Percentiles rank a stretch among this genome's conserved stretches.
These are phyloP conservation scores for Nemurella pictetii DNA, from an alignment of 2,888 invertebrate species.

Conservation along the genomic window DNA sequence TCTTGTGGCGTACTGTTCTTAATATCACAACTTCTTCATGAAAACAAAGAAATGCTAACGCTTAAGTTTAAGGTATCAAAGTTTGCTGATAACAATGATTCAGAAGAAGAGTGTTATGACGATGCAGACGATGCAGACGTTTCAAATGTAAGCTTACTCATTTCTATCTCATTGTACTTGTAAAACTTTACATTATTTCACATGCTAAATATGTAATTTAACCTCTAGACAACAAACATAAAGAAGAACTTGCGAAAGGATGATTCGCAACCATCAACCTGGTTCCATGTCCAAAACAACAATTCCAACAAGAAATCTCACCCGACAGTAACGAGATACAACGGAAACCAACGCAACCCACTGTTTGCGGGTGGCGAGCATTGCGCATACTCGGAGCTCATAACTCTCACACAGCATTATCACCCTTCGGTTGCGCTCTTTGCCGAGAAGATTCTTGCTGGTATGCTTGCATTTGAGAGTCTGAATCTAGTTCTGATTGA, in stretches of 20 bases:
- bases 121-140: conserved; percentile 36
- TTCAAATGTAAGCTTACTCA: conserved; percentile 36
- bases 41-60: conserved; percentile 42
- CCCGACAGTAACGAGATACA: conserved; percentile 55
- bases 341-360: conserved; percentile 80
- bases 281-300: conserved; percentile 8
- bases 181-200: too few relatives aligned
- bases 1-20: conserved; percentile 81
- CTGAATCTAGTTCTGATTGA: neutral
- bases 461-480: conserved; percentile 55
- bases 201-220: neutral
- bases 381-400: conserved; percentile 75
- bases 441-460: conserved; percentile 74
- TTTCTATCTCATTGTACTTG: neutral
- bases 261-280: neutral
- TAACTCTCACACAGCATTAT: conserved; percentile 71
- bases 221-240: neutral
- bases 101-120: conserved; percentile 39
- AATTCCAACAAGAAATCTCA: neutral
- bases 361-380: conserved; percentile 76
- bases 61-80: conserved; percentile 39
- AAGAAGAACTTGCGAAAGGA: neutral
- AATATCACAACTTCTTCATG: conserved; percentile 67
- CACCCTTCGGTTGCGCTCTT: conserved; percentile 93
- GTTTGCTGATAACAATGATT: conserved; percentile 44